A percentile compares a stretch with the other conserved stretches of the same genome.
phyloP scores from a whole-genome alignment of 2,888 invertebrate genomes.

The Autographa gamma region DNA sequence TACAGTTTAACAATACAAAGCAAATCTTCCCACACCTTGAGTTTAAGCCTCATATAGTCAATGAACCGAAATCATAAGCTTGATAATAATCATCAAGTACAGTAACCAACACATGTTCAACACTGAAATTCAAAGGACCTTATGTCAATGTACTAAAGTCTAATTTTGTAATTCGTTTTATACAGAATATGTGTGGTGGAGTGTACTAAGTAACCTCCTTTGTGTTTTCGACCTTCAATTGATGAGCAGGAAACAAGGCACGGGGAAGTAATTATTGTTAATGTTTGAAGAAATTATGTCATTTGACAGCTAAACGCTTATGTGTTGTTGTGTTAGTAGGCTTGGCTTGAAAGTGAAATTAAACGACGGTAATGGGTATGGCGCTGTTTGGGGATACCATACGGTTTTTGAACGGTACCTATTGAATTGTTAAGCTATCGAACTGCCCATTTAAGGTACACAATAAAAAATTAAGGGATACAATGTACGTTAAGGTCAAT shows the following conservation, averaged over 20 bases:
- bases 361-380: background rate
- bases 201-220: constrained; percentile 37
- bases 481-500: too few species aligned
- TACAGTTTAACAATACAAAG: constrained; percentile 8
- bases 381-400: background rate
- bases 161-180: background rate
- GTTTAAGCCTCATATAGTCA: constrained; percentile 26
- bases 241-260: constrained; percentile 58
- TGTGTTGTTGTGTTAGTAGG: background rate
- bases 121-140: background rate
- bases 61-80: constrained; percentile 45
- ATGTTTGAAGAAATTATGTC: constrained; percentile 31
- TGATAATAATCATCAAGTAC: constrained; percentile 47
- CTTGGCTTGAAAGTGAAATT: background rate
- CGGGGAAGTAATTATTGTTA: constrained; percentile 58
- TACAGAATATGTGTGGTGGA: background rate
- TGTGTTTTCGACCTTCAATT: constrained; percentile 56
- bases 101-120: background rate
- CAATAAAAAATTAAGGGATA: too few species aligned
- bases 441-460: too few species aligned
- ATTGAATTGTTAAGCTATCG: background rate
- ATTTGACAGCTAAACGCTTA: constrained; percentile 19
- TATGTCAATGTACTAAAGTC: background rate
- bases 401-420: background rate
- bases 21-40: constrained; percentile 48